Conservation (phyloP, 2,113 vertebrate species). For the Hippocampus barbouri region DNA sequence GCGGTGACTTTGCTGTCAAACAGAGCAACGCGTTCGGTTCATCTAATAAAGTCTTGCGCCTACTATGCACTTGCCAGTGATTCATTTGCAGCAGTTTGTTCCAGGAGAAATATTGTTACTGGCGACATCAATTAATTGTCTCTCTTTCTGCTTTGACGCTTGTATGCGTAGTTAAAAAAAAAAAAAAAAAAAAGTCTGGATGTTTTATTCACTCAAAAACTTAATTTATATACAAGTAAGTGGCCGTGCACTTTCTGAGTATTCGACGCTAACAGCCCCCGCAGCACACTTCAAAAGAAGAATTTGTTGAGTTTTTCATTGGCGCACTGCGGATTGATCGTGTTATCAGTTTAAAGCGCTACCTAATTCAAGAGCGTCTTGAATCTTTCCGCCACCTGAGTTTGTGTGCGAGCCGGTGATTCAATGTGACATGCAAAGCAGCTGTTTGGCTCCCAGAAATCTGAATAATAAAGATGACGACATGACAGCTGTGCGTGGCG, state of each 20-base stretch:
- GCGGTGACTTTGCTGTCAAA: conserved; percentile 34
- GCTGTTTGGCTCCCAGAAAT: conserved; percentile 67
- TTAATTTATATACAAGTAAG: conserved; percentile 53
- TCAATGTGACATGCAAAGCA: conserved; percentile 69
- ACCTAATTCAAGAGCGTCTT: conserved; percentile 24
- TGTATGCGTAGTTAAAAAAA: conserved; percentile 42
- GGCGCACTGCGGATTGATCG: conserved; percentile 6
- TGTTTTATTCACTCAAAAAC: conserved; percentile 60
- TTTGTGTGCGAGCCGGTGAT: conserved; percentile 53
- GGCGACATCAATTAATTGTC: conserved; percentile 54
- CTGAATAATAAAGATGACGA: conserved; percentile 68
- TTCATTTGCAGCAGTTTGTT: conserved; percentile 58
- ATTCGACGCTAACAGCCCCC: conserved; percentile 37
- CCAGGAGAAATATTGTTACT: conserved; percentile 53
- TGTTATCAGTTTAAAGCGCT: conserved; percentile 10
- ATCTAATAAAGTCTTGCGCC: conserved; percentile 59
- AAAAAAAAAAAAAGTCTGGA: conserved; percentile 44
- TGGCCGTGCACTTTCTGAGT: conserved; percentile 24
- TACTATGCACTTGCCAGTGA: conserved; percentile 26
- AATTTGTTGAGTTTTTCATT: conserved; percentile 22
- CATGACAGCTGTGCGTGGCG: conserved; percentile 49
- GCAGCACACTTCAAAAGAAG: conserved; percentile 34
- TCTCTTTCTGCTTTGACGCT: conserved; percentile 43
- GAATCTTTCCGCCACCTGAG: conserved; percentile 42
- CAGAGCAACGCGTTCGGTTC: conserved; percentile 45